A percentile compares a stretch with the other conserved stretches of the same genome.
Evolutionary conservation across 2,888 invertebrate species (phyloP).

Genomic region (Synergus japonicus): DNA sequence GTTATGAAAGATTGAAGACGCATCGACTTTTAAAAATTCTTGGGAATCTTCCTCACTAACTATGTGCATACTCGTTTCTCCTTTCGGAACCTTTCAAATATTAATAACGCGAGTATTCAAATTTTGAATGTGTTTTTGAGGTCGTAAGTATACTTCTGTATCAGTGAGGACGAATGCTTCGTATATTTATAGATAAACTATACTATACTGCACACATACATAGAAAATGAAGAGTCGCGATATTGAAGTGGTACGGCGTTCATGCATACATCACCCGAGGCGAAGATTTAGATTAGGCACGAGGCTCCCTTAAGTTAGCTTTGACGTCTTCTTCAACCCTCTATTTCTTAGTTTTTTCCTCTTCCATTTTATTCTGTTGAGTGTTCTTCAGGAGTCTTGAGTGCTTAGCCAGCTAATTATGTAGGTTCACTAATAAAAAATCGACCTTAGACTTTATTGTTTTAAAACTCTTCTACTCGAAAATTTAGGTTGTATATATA

Average conservation of each 20-base stretch:
- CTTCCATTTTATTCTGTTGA: not conserved
- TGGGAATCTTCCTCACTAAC: not conserved
- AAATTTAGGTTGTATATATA: not conserved
- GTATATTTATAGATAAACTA: constrained; percentile 45
- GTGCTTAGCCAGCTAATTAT: constrained; percentile 38
- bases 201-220: constrained; percentile 25
- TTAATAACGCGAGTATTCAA: constrained; percentile 50
- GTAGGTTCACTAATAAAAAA: constrained; percentile 1
- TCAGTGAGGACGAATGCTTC: constrained; percentile 40
- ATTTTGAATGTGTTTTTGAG: constrained; percentile 40
- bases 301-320: constrained; percentile 41
- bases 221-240: constrained; percentile 43
- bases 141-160: constrained; percentile 2
- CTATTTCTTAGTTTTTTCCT: constrained; percentile 21
- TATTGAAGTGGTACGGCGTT: constrained; percentile 54
- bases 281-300: constrained; percentile 59
- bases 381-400: constrained; percentile 8
- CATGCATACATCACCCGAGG: constrained; percentile 53
- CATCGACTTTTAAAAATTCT: constrained; percentile 9
- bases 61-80: not conserved
- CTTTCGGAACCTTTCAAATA: constrained; percentile 41
- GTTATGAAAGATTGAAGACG: not conserved
- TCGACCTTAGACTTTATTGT: not conserved
- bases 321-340: constrained; percentile 43
- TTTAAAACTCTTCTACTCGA: not conserved